phyloP scores from a whole-genome alignment of 2,113 vertebrate species.

The Nerophis ophidion region DNA sequence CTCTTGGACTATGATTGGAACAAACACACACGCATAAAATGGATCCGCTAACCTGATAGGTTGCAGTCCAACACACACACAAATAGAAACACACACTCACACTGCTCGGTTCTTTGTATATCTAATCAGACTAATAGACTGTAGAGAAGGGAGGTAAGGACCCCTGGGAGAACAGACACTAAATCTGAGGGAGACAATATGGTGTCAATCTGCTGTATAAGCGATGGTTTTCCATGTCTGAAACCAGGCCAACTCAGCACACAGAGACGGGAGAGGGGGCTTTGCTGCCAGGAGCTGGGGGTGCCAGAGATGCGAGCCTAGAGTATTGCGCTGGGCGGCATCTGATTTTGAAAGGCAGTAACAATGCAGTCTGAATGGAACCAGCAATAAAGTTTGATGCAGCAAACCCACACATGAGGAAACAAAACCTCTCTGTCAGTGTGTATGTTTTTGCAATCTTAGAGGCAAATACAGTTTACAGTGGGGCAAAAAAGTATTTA shows the following conservation, averaged over 20 bases:
- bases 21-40: conserved; percentile 13
- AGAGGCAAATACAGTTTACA: background rate
- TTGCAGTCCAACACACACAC: conserved; percentile 1
- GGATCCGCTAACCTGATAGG: conserved; percentile 22
- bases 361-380: conserved; percentile 22
- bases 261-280: conserved; percentile 32
- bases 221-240: conserved; percentile 54
- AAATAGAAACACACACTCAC: conserved; percentile 18
- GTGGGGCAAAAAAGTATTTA: too few species aligned
- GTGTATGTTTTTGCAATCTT: background rate
- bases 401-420: background rate
- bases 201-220: conserved; percentile 63
- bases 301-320: conserved; percentile 15
- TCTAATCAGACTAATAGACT: conserved; percentile 72
- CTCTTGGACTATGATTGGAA: conserved; percentile 17
- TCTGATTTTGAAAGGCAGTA: conserved; percentile 18
- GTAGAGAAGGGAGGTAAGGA: conserved; percentile 55
- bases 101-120: conserved; percentile 47
- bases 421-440: background rate
- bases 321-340: conserved; percentile 11
- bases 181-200: conserved; percentile 72
- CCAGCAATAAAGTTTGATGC: background rate
- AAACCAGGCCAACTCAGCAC: conserved; percentile 41
- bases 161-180: conserved; percentile 56
- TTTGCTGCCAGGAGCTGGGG: conserved; percentile 34